Percentiles rank a stretch among this genome's conserved stretches.
Evolutionary conservation across 1,140 invertebrate species (phyloP).

Genomic region (Hormaphis cornu): DNA sequence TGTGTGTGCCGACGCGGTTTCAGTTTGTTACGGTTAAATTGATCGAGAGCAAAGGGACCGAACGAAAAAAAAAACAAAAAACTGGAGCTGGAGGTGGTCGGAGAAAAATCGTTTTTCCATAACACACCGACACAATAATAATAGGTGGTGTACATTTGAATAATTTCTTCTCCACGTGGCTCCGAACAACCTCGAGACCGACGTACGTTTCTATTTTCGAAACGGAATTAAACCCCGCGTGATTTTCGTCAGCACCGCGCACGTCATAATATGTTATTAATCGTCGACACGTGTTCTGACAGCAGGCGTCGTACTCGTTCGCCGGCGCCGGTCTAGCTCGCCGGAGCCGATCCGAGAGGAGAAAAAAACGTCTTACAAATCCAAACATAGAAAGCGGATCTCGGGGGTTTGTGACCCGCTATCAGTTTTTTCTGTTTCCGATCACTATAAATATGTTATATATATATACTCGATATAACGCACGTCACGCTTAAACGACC

Average conservation of each 20-base stretch:
- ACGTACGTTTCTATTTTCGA: constrained; percentile 3
- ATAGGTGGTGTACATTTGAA: neutral
- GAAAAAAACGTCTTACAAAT: too few species aligned
- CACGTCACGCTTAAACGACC: too few species aligned
- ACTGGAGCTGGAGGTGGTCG: neutral
- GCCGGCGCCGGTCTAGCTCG: too few species aligned
- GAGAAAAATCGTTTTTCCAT: constrained; percentile 4
- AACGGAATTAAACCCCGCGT: neutral
- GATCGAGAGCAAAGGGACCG: too few species aligned
- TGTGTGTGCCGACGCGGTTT: constrained; percentile 18
- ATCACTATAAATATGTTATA: too few species aligned
- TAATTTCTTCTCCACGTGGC: neutral
- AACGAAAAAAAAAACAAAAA: neutral
- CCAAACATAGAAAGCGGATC: too few species aligned
- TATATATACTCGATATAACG: too few species aligned
- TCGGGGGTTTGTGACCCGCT: too few species aligned
- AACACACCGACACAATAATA: neutral
- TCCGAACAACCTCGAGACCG: neutral
- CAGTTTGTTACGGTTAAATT: constrained; percentile 1
- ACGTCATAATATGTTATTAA: constrained; percentile 14
- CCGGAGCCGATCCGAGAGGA: too few species aligned
- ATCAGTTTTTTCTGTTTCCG: too few species aligned
- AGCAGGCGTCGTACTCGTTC: too few species aligned
- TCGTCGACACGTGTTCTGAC: neutral
- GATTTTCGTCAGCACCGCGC: neutral